Evolutionary conservation across 2,113 vertebrate species (phyloP), one percentile per base, ranked within the genome.

Genomic region (Saimiri boliviensis): DNA sequence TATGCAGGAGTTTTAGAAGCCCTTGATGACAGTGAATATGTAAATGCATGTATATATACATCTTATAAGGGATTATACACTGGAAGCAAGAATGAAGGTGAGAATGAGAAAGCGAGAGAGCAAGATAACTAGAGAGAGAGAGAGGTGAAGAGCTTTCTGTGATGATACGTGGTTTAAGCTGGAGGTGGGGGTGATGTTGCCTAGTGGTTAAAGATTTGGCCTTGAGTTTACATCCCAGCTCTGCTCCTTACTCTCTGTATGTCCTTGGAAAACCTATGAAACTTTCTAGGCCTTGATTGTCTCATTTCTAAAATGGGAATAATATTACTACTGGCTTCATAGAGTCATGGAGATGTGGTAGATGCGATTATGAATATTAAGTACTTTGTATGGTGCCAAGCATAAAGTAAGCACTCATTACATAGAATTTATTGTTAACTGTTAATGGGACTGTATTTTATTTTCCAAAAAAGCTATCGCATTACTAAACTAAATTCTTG

Each of bases 211-310:
- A 85, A 81, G 66, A 12, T 91, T 66, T 60, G 58, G 9, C 70
- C 42, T 49, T 95, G 54, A 95, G 16, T 84, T 83, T 76, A 76
- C n/a, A 77, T n/a, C 27, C 19, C 21, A 68, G 19, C 12, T 79
- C 13, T 96, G 13, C 27, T 82, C 73, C 86, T 76, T 10, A 90
- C 47, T 68, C 49, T 86, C 27, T 84, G 1, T 80, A n/a, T 81
- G 32, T 20, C 23, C 23, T 54, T 68, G 25, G 25, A 7, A 85
- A 3, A 88, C 37, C 84, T 93, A 76, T 82, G 77, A 82, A 81
- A 73, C 14, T 63, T 82, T 80, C 45, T 88, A 87, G 45, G 47
- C 45, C 37, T 91, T 96, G 58, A 40, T 54, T 96, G 80, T 93
- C 52, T 91, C 52, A 73, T 84, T n/a, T 35, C 35, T 79, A 60